Evolutionary conservation across 1,140 invertebrate genomes (phyloP).

Genomic region (Pogonomyrmex californicus): DNA sequence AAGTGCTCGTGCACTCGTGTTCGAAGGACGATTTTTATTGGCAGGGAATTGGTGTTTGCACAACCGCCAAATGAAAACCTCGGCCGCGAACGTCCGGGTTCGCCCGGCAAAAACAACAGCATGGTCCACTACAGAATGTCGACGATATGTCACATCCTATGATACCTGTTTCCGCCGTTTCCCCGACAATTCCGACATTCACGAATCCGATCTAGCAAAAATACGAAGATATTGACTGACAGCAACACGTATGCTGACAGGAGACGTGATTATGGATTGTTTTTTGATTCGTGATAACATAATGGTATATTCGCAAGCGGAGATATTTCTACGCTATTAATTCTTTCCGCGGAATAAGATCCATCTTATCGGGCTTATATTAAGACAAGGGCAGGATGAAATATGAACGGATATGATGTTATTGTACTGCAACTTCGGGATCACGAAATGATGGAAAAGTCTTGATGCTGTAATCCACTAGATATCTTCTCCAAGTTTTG

Average conservation of each 20-base stretch:
- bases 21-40: slow-evolving; percentile 70
- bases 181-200: slow-evolving; percentile 13
- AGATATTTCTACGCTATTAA: slow-evolving; percentile 31
- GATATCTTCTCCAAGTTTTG: not conserved
- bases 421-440: slow-evolving; percentile 9
- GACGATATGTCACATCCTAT: slow-evolving; percentile 64
- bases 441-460: slow-evolving; percentile 36
- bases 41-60: slow-evolving; percentile 74
- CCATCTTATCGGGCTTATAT: slow-evolving; percentile 6
- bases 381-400: slow-evolving; percentile 14
- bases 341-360: not conserved
- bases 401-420: slow-evolving; percentile 35
- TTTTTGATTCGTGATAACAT: not conserved
- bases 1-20: slow-evolving; percentile 48
- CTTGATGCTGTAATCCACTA: slow-evolving; percentile 1
- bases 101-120: slow-evolving; percentile 71
- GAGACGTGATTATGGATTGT: slow-evolving; percentile 35
- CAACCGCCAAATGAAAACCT: slow-evolving; percentile 74
- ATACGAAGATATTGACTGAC: slow-evolving; percentile 23
- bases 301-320: not conserved
- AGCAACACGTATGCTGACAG: not conserved
- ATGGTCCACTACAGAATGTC: slow-evolving; percentile 37
- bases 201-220: slow-evolving; percentile 18
- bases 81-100: slow-evolving; percentile 52
- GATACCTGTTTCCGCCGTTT: slow-evolving; percentile 30